Percentiles rank a stretch among this genome's conserved stretches.
These are phyloP conservation scores for Percopsis omiscomaycus DNA, from an alignment of 2,797 vertebrate species.

Conservation along the genomic window DNA sequence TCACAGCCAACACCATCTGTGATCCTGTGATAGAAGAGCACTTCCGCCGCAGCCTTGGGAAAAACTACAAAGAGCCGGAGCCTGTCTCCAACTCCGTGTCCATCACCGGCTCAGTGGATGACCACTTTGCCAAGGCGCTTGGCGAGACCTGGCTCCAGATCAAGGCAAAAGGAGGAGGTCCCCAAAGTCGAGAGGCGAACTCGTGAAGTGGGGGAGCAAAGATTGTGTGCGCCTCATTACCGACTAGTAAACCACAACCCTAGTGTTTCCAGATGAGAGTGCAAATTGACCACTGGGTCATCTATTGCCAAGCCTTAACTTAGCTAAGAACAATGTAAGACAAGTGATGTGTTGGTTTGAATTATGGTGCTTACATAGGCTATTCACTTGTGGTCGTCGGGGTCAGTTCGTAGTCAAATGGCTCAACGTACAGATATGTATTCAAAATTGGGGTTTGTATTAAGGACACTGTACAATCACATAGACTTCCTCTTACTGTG, in stretches of 20 bases:
- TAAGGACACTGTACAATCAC: slow-evolving; percentile 47
- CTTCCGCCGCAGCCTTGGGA: slow-evolving; percentile 95
- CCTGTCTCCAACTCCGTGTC: slow-evolving; percentile 90
- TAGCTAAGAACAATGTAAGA: slow-evolving; percentile 65
- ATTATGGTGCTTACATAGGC: slow-evolving; percentile 41
- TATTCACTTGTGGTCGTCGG: slow-evolving; percentile 25
- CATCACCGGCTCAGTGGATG: slow-evolving; percentile 95
- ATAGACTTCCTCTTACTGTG: slow-evolving; percentile 35
- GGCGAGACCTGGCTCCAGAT: slow-evolving; percentile 96
- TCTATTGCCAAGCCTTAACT: slow-evolving; percentile 58
- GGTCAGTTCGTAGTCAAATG: slow-evolving; percentile 32
- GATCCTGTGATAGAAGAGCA: slow-evolving; percentile 98
- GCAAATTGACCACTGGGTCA: slow-evolving; percentile 32
- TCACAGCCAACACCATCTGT: slow-evolving; percentile 80
- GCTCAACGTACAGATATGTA: slow-evolving; percentile 37
- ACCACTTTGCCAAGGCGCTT: slow-evolving; percentile 97
- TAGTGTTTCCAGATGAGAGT: slow-evolving; percentile 42
- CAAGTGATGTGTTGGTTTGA: slow-evolving; percentile 16
- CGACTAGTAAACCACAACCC: slow-evolving; percentile 61
- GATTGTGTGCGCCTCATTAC: slow-evolving; percentile 77
- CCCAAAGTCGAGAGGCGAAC: slow-evolving; percentile 78
- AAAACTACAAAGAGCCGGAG: slow-evolving; percentile 93
- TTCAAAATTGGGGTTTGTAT: slow-evolving; percentile 14
- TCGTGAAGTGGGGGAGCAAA: slow-evolving; percentile 79
- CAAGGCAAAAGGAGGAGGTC: slow-evolving; percentile 86